Evolutionary conservation across 1,140 invertebrate species (phyloP).

Genomic region (Drosophila malerkotliana): DNA sequence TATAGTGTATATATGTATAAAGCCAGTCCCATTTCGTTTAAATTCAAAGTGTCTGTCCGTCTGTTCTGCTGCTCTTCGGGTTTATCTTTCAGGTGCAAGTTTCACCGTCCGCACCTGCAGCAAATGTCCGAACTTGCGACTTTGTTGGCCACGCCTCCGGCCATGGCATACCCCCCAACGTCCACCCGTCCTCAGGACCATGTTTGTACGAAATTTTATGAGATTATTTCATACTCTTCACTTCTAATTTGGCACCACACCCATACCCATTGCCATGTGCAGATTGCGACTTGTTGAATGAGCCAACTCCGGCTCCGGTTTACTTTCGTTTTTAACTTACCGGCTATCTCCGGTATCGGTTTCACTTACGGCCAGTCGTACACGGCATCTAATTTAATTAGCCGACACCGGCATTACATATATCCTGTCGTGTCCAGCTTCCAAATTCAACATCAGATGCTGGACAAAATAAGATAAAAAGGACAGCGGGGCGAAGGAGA

Average conservation of each 20-base stretch:
- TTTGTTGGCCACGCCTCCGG: conserved; percentile 53
- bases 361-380: conserved; percentile 43
- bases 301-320: neutral
- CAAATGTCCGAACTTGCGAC: conserved; percentile 54
- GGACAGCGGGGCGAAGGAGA: conserved; percentile 5
- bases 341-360: conserved; percentile 45
- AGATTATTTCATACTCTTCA: conserved; percentile 78
- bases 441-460: conserved; percentile 12
- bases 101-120: conserved; percentile 61
- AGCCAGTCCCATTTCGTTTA: conserved; percentile 47
- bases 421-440: neutral
- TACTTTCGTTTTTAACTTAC: conserved; percentile 25
- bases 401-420: conserved; percentile 26
- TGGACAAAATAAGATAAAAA: neutral
- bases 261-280: conserved; percentile 47
- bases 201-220: conserved; percentile 65
- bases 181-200: neutral
- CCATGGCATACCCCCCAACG: conserved; percentile 9
- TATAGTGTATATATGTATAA: conserved; percentile 58
- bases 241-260: conserved; percentile 62
- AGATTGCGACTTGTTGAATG: conserved; percentile 78
- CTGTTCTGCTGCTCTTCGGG: conserved; percentile 18
- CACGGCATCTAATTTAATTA: conserved; percentile 71
- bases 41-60: conserved; percentile 48
- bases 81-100: conserved; percentile 62